Evolutionary conservation across 2,113 vertebrate species (phyloP).

Genomic region (Neolamprologus tretocephalus): DNA sequence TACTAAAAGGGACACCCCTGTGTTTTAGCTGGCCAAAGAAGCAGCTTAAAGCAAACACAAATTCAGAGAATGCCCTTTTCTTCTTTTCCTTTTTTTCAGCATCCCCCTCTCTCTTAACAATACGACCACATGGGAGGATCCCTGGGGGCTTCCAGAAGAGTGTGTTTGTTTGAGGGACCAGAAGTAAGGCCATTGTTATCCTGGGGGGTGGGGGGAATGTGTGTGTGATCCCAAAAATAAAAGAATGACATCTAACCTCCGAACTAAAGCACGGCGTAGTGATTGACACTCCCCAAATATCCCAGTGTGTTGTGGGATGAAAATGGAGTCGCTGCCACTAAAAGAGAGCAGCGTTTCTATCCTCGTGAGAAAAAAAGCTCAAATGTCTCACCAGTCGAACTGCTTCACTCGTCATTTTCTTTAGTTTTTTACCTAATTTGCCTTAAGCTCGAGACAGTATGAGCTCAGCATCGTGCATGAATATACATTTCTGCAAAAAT

Average conservation of each 20-base stretch:
- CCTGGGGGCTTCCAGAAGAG: conserved; percentile 55
- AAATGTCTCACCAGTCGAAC: not conserved
- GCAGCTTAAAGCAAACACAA: conserved; percentile 44
- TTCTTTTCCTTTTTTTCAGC: not conserved
- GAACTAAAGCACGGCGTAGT: conserved; percentile 11
- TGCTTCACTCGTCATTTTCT: not conserved
- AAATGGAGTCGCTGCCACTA: conserved; percentile 26
- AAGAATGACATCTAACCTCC: conserved; percentile 46
- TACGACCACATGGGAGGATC: conserved; percentile 47
- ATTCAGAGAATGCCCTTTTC: conserved; percentile 38
- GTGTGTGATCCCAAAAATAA: conserved; percentile 44
- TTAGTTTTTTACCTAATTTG: not conserved
- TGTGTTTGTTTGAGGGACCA: conserved; percentile 54
- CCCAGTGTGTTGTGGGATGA: not conserved
- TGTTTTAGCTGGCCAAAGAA: conserved; percentile 42
- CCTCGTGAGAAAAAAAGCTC: not conserved
- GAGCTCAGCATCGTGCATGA: not conserved
- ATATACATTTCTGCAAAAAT: not conserved
- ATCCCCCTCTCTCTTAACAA: conserved; percentile 36
- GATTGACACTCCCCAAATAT: conserved; percentile 40
- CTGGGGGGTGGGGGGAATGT: not conserved
- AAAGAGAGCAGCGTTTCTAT: not conserved
- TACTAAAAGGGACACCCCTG: not conserved
- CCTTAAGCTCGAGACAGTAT: not conserved
- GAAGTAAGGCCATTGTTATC: conserved; percentile 42